Percentiles rank a stretch among this genome's conserved stretches.
These are phyloP conservation scores for Noctilio leporinus DNA, from an alignment of 2,113 vertebrate species.

Conservation along the genomic window DNA sequence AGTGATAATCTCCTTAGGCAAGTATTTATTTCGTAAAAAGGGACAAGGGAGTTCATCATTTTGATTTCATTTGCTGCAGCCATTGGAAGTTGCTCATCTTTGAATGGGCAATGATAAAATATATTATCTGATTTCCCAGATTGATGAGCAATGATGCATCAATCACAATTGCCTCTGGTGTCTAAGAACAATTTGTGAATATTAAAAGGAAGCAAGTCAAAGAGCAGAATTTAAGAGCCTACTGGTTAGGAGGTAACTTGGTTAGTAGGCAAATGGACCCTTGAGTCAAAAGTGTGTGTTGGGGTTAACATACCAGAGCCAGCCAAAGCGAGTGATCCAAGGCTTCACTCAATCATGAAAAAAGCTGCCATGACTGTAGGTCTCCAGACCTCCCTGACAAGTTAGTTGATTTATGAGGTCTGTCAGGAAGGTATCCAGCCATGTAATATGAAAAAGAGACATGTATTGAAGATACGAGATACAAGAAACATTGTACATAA, in stretches of 20 bases:
- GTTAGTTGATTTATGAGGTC: neutral
- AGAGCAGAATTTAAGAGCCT: neutral
- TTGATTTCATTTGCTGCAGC: slow-evolving; percentile 7
- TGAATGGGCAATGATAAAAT: neutral
- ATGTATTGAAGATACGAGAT: no score
- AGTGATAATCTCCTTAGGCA: neutral
- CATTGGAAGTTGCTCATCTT: neutral
- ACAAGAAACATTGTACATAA: no score
- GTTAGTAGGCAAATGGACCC: neutral
- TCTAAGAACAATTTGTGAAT: neutral
- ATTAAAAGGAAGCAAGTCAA: neutral
- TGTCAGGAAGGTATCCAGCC: no score
- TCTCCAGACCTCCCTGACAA: neutral
- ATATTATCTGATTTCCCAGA: neutral
- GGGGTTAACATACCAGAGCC: neutral
- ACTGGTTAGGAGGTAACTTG: neutral
- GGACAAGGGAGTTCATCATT: neutral
- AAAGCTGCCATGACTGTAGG: neutral
- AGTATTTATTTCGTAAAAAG: slow-evolving; percentile 24
- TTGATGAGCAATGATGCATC: neutral
- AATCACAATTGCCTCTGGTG: neutral
- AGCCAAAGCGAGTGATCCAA: neutral
- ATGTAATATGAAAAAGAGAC: no score
- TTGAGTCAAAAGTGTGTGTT: neutral
- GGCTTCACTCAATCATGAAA: neutral